Evolutionary conservation across 2,888 invertebrate genomes (phyloP).

Genomic region (Leptinotarsa peninsularis): DNA sequence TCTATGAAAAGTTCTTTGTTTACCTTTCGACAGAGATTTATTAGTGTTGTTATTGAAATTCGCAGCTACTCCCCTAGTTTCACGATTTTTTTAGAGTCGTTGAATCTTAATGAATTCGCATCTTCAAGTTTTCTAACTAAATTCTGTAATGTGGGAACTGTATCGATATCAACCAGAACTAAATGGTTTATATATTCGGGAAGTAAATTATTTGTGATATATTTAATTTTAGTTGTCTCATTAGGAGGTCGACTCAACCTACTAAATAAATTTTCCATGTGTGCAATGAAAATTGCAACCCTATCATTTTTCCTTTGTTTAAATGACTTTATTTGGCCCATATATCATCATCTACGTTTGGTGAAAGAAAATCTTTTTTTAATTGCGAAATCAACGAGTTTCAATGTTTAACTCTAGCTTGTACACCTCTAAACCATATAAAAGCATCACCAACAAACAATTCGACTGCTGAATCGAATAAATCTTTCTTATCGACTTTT

Average conservation of each 20-base stretch:
- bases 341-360: slow-evolving; percentile 29
- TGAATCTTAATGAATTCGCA: slow-evolving; percentile 1
- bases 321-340: slow-evolving; percentile 30
- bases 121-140: slow-evolving; percentile 15
- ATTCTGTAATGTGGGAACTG: background rate
- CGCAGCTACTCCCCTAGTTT: slow-evolving; percentile 8
- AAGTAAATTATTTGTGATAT: slow-evolving; percentile 5
- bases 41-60: background rate
- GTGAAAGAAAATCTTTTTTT: slow-evolving; percentile 24
- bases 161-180: slow-evolving; percentile 14
- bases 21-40: background rate
- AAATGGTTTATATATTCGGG: slow-evolving; percentile 9
- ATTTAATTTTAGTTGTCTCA: slow-evolving; percentile 10
- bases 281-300: slow-evolving; percentile 27
- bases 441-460: slow-evolving; percentile 22
- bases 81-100: background rate
- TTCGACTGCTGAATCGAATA: slow-evolving; percentile 19
- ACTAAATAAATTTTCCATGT: slow-evolving; percentile 29
- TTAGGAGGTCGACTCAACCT: slow-evolving; percentile 9
- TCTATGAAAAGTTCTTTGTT: slow-evolving; percentile 1
- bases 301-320: slow-evolving; percentile 27
- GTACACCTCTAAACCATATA: slow-evolving; percentile 19
- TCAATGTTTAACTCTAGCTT: slow-evolving; percentile 18
- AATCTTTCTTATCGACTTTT: slow-evolving; percentile 9
- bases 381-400: slow-evolving; percentile 15